Evolutionary conservation across 30 jellyfish, hydroid and myxozoan genomes (phyloP).

Genomic region (Aurelia sp.): DNA sequence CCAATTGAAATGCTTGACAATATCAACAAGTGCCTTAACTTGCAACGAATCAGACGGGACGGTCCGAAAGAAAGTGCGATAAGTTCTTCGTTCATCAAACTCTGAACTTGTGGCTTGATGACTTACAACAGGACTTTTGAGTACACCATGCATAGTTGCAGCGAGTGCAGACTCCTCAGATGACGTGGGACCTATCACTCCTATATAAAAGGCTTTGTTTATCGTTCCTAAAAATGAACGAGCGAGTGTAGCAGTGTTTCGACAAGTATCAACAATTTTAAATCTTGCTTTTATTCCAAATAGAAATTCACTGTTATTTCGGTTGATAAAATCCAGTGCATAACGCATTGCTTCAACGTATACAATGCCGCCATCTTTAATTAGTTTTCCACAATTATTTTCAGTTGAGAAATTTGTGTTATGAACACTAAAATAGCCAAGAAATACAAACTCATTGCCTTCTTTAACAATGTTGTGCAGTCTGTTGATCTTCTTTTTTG

Average conservation of each 20-base stretch:
- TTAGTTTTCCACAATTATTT: conserved; percentile 2
- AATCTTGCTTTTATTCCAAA: not conserved
- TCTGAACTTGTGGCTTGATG: conserved; percentile 12
- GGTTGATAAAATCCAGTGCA: not conserved
- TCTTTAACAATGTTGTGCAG: not conserved
- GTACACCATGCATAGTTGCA: not conserved
- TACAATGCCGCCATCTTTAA: conserved; percentile 1
- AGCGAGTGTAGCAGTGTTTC: not conserved
- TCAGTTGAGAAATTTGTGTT: not conserved
- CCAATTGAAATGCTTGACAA: conserved; percentile 62
- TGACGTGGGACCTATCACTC: conserved; percentile 14
- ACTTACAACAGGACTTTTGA: not conserved
- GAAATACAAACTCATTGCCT: not conserved
- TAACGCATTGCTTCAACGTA: conserved; percentile 29
- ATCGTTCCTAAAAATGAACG: not conserved
- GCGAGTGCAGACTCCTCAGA: conserved; percentile 18
- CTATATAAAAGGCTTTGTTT: not conserved
- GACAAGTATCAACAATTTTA: conserved; percentile 1
- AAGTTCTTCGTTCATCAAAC: not conserved
- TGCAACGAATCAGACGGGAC: conserved; percentile 39
- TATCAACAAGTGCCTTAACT: conserved; percentile 40
- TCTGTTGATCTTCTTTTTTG: not conserved
- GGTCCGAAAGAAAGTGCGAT: conserved; percentile 38
- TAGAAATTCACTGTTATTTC: conserved; percentile 5
- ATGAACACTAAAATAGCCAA: not conserved